Evolutionary conservation across 2,113 vertebrate species (phyloP), one percentile per base, ranked within the genome.

Genomic region (Perca fluviatilis): DNA sequence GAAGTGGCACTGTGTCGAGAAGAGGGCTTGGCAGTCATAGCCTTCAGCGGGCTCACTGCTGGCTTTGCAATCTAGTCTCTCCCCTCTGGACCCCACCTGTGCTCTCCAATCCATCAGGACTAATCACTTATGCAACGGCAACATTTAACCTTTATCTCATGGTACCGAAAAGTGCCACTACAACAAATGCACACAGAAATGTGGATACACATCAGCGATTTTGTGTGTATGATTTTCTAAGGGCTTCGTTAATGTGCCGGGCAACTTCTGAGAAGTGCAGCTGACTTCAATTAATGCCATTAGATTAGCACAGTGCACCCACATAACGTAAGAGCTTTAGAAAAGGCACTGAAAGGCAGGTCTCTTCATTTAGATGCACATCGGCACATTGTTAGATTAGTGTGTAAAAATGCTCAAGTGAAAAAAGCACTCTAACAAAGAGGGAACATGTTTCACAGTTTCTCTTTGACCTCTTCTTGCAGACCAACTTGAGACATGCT

Each of bases 211-310:
- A 33, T 71, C 25, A 16, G 23, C 57, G 78, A 62, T 86, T 79
- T 77, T 74, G 49, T 83, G 33, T 62, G 65, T 65, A 74, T 56
- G 50, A 53, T 53, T 73, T 84, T 84, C 75, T 76, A 40, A 67
- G 74, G 63, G 70, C 56, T 74, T 78, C 15, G 47, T 80, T 87
- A 87, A 85, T 87, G 77, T 83, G 82, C 40, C 1, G 13, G 46
- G 50, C 49, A 76, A 91, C 89, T 86, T 83, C 56, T 67, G 83
- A 80, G 78, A 87, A 91, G 86, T 79, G 90, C 90, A 93, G 84
- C 88, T 89, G 90, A 92, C 88, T 88, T 92, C 86, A 92, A 92
- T 93, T 92, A 90, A 89, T 76, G 61, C 84, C 74, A 66, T 91
- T 92, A 89, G 76, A 90, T 93, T 87, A 92, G 83, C 79, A 72